Evolutionary conservation across 1,140 invertebrate species (phyloP), one percentile per base, ranked within the genome.

Genomic region (Ceratosolen fusciceps): DNA sequence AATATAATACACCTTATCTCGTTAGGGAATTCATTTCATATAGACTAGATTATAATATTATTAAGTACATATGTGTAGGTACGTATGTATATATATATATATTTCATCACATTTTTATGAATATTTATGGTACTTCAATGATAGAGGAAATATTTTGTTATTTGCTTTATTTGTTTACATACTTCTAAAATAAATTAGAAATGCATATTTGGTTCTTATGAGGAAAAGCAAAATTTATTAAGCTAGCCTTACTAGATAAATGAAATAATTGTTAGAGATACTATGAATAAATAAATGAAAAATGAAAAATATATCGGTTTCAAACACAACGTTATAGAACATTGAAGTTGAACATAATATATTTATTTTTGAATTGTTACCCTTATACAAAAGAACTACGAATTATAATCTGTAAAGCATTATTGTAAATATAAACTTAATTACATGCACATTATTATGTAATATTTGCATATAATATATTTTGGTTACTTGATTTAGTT

Each of bases 371-470:
- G 24, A 52, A 26, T 24, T 0, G 2, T 52, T 54, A 39, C 37
- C 39, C 9, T 70, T 54, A n/a, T 47, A 39, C 14, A 37, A 29
- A 21, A 58, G 21, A 56, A 39, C 21, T 78, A 39, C 65, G 49
- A 72, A 72, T 16, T 12, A 62, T 24, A 1, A 37, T 58, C 34
- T 24, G 29, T 14, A 52, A 49, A 52, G 39, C 72, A 70, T 72
- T 52, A 78, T 24, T 72, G 37, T 78, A 78, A 72, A 71, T 78
- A 71, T 43, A 31, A 62, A 62, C 16, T 29, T 60, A 29, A 73
- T 58, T 21, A 14, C 19, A 37, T 68, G 9, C 16, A 67, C 21
- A 9, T 26, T n/a, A 60, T 47, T 72, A 1, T 49, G 9, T 52
- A 39, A 34, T 4, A 68, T 77, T 21, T 26, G 26, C 16, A 71